phyloP scores from a whole-genome alignment of 2,888 invertebrate genomes.

The Melanostoma scalare region DNA sequence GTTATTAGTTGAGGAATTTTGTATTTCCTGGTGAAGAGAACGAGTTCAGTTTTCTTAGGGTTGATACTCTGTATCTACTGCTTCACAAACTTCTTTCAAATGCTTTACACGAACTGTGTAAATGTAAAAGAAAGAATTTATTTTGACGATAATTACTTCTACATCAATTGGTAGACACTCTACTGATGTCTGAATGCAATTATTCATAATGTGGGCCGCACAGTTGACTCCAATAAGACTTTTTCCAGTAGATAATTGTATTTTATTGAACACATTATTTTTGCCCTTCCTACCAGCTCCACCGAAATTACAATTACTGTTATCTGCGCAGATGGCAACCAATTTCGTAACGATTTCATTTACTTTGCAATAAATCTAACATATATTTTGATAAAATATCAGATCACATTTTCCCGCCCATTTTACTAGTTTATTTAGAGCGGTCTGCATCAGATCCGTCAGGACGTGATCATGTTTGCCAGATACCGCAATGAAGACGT shows the following conservation, averaged over 20 bases:
- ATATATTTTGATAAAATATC: constrained; percentile 26
- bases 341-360: not conserved
- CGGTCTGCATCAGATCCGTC: no score
- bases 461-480: no score
- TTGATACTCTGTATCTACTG: constrained; percentile 22
- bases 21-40: no score
- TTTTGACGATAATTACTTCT: constrained; percentile 63
- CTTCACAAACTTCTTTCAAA: no score
- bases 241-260: not conserved
- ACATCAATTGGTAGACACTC: constrained; percentile 60
- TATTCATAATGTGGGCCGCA: constrained; percentile 29
- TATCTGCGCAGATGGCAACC: constrained; percentile 15
- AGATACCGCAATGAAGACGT: no score
- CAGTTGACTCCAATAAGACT: constrained; percentile 20
- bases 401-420: no score
- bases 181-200: constrained; percentile 57
- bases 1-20: no score
- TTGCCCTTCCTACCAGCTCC: constrained; percentile 16
- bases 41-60: no score
- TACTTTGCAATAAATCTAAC: not conserved
- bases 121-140: no score
- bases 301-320: constrained; percentile 16
- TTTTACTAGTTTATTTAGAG: no score
- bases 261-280: constrained; percentile 16
- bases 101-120: no score